These are phyloP conservation scores for Oreochromis aureus DNA, from an alignment of 2,113 vertebrate genomes.

Conservation along the genomic window DNA sequence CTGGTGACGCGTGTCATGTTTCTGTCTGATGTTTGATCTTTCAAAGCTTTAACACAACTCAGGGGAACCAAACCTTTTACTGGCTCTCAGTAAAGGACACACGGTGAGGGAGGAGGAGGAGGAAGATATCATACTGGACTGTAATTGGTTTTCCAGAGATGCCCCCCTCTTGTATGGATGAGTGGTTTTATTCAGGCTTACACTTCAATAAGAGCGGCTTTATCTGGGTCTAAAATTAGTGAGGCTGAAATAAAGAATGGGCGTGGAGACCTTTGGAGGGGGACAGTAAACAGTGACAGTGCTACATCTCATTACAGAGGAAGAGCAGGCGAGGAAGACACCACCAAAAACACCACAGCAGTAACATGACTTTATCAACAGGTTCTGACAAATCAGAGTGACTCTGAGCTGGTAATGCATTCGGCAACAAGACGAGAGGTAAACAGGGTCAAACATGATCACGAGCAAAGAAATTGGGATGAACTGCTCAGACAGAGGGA, in stretches of 20 bases:
- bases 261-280: background rate
- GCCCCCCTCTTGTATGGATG: background rate
- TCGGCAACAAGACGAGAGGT: background rate
- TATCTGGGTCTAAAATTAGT: background rate
- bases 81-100: background rate
- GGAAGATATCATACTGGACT: background rate
- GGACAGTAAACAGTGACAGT: background rate
- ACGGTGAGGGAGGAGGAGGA: background rate
- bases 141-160: background rate
- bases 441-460: accelerated
- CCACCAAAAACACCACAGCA: background rate
- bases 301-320: background rate
- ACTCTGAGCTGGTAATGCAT: background rate
- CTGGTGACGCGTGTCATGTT: background rate
- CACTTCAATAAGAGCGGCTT: background rate
- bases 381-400: background rate
- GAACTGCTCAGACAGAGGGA: background rate
- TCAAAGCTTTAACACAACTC: background rate
- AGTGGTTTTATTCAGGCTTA: background rate
- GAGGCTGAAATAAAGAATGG: background rate
- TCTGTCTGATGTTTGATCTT: background rate
- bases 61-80: background rate
- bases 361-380: background rate
- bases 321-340: background rate
- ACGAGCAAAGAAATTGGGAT: accelerated